A percentile compares a stretch with the other conserved stretches of the same genome.
Conservation (phyloP, 2,113 vertebrate genomes). For the Salvator merianae region DNA sequence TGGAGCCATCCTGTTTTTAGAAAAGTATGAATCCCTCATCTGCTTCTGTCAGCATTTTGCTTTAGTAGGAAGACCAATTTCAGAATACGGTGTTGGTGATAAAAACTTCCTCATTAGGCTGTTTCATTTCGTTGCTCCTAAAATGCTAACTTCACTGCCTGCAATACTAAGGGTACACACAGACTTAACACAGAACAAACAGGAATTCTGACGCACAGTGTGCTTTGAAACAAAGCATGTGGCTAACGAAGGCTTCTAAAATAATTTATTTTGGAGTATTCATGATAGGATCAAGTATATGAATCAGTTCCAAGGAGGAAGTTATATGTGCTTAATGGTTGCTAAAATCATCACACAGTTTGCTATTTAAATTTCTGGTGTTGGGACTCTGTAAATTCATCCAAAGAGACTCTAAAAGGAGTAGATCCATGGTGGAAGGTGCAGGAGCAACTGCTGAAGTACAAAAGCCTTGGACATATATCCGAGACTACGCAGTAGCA, state of each 20-base stretch:
- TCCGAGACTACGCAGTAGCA: too few relatives aligned
- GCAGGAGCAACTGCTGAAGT: too few relatives aligned
- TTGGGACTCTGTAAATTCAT: not conserved
- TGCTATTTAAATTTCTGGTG: not conserved
- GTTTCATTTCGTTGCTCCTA: not conserved
- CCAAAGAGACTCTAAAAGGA: too few relatives aligned
- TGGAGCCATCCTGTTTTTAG: not conserved
- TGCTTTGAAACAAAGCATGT: not conserved
- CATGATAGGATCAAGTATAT: constrained; percentile 2
- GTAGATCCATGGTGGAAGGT: too few relatives aligned
- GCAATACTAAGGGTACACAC: not conserved
- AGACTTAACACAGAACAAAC: not conserved
- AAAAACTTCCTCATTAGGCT: constrained; percentile 2
- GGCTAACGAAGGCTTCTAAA: not conserved
- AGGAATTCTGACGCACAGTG: not conserved
- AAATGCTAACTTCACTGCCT: not conserved
- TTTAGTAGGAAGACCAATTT: rapidly evolving
- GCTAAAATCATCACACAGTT: too few relatives aligned
- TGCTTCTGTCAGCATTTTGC: rapidly evolving
- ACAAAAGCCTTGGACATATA: too few relatives aligned
- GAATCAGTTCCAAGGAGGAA: constrained; percentile 5
- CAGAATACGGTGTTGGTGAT: rapidly evolving
- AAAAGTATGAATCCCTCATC: not conserved
- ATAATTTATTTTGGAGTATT: not conserved
- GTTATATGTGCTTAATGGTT: rapidly evolving